phyloP scores from a whole-genome alignment of 2,797 vertebrate genomes.

The Hydrolagus colliei region DNA sequence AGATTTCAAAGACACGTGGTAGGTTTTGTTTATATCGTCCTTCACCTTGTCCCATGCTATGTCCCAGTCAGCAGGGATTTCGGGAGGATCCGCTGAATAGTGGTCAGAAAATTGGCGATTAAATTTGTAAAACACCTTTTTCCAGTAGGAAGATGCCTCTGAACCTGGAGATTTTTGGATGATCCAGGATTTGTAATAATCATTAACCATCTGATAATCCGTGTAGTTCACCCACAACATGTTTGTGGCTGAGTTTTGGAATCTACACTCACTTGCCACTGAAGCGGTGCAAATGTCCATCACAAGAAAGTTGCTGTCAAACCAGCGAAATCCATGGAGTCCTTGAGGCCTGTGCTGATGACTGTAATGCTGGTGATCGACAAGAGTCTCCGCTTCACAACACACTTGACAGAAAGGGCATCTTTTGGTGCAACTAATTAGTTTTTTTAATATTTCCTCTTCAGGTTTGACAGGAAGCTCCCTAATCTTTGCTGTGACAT shows the following conservation, averaged over 20 bases:
- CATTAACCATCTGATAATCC: not conserved
- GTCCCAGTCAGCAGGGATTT: not conserved
- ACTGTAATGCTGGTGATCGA: not conserved
- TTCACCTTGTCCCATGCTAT: not conserved
- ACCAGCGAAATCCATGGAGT: not conserved
- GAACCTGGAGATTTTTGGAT: not conserved
- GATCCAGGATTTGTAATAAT: slow-evolving; percentile 19
- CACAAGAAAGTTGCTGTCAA: not conserved
- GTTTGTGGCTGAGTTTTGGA: not conserved
- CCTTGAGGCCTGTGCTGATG: not conserved
- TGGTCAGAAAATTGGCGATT: not conserved
- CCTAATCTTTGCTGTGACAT: not conserved
- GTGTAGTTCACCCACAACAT: fast-evolving
- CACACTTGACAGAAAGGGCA: slow-evolving; percentile 5
- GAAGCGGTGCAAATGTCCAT: not conserved
- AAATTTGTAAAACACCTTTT: not conserved
- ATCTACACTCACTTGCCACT: not conserved
- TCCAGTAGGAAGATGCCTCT: slow-evolving; percentile 24
- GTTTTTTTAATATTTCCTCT: not conserved
- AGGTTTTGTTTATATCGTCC: not conserved
- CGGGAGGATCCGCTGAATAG: not conserved
- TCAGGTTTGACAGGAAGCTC: not conserved
- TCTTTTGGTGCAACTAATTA: not conserved
- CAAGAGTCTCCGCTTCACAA: not conserved
- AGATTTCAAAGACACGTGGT: too few species aligned